These are phyloP conservation scores for Myodes glareolus DNA, from an alignment of 2,113 vertebrate species.

Conservation along the genomic window DNA sequence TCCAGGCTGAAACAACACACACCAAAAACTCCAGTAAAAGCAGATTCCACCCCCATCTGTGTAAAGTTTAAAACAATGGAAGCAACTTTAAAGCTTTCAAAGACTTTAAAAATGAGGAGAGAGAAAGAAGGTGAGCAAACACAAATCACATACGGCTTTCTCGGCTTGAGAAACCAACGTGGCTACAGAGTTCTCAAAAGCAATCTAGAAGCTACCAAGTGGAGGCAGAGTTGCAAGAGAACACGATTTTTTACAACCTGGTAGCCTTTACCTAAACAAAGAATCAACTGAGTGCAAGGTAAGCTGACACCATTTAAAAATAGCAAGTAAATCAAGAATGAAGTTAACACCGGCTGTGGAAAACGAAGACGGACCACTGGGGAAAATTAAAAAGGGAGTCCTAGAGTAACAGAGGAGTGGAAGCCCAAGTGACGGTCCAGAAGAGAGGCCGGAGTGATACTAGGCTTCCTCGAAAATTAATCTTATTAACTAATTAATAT, in stretches of 20 bases:
- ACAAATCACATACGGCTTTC: not conserved
- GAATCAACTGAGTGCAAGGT: not conserved
- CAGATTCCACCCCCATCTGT: not conserved
- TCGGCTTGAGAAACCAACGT: not conserved
- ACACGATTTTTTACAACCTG: not conserved
- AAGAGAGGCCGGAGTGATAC: not conserved
- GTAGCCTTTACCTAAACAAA: conserved; percentile 22
- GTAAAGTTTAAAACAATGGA: conserved; percentile 26
- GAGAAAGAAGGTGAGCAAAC: not conserved
- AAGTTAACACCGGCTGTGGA: not conserved
- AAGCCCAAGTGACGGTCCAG: not conserved
- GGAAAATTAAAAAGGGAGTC: not conserved
- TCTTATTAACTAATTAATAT: not conserved
- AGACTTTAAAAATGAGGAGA: not conserved
- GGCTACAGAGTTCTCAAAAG: conserved; percentile 38
- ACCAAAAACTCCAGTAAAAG: conserved; percentile 11
- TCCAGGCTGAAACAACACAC: not conserved
- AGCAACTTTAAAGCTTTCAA: conserved; percentile 8
- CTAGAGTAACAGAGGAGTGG: not conserved
- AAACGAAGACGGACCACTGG: not conserved
- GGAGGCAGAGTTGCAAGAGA: not conserved
- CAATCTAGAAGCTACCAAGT: not conserved
- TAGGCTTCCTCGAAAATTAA: not conserved
- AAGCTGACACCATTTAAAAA: conserved; percentile 43
- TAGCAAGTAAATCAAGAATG: conserved; percentile 26